Percentiles rank a stretch among this genome's conserved stretches.
These are phyloP conservation scores for Caenorhabditis imperialis DNA, from an alignment of 2,888 invertebrate genomes.

Conservation along the genomic window DNA sequence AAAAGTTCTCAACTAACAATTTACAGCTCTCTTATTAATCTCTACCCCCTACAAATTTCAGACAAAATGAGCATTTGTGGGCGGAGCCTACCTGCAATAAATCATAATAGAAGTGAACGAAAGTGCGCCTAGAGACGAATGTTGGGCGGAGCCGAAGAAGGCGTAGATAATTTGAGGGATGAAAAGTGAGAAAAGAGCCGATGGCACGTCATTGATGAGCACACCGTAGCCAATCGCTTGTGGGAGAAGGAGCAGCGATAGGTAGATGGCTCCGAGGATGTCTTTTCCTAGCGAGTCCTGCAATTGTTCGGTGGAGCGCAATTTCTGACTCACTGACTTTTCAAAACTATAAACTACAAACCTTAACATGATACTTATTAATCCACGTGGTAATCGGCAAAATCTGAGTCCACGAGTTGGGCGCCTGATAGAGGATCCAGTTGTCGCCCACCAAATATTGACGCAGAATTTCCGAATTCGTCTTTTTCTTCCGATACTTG, in stretches of 20 bases:
- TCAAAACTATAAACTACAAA: too few species aligned
- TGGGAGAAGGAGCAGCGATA: constrained; percentile 41
- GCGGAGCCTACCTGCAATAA: constrained; percentile 19
- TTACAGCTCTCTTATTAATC: too few species aligned
- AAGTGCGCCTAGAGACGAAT: constrained; percentile 56
- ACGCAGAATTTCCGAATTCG: constrained; percentile 44
- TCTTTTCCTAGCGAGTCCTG: constrained; percentile 49
- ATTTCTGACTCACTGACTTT: background rate
- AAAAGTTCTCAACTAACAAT: too few species aligned
- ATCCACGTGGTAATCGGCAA: constrained; percentile 48
- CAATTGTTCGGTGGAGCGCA: background rate
- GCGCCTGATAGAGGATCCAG: constrained; percentile 44
- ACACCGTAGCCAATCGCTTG: constrained; percentile 56
- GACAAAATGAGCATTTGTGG: too few species aligned
- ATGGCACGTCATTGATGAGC: constrained; percentile 53
- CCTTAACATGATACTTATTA: constrained; percentile 54
- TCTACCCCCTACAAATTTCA: too few species aligned
- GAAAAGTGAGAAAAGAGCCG: constrained; percentile 54
- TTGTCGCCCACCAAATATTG: constrained; percentile 50
- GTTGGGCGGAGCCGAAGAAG: constrained; percentile 59
- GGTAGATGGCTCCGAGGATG: constrained; percentile 47
- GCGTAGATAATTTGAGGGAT: constrained; percentile 60
- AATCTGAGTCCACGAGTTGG: constrained; percentile 50
- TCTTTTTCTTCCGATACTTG: constrained; percentile 55
- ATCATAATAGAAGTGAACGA: constrained; percentile 51